Conservation (phyloP, 2,888 invertebrate genomes). For the Azorinus chamasolen region DNA sequence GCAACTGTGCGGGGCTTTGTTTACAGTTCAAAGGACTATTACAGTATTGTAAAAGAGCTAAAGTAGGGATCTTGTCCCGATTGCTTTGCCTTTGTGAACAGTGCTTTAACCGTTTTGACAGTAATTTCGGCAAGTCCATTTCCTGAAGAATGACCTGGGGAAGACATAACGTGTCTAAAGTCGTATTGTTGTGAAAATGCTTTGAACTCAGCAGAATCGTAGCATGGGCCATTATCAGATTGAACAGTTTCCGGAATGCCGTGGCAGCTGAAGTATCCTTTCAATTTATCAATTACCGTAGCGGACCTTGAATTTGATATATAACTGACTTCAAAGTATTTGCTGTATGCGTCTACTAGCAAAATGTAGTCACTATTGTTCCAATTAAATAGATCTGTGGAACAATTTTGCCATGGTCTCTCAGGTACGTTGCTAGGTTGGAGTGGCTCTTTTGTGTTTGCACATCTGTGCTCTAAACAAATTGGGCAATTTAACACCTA, state of each 20-base stretch:
- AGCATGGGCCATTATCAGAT: too few relatives aligned
- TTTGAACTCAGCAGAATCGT: too few relatives aligned
- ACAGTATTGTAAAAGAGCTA: constrained; percentile 53
- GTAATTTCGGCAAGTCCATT: too few relatives aligned
- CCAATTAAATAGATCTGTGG: constrained; percentile 58
- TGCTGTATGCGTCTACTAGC: too few relatives aligned
- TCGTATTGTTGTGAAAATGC: constrained; percentile 51
- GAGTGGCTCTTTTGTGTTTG: constrained; percentile 50
- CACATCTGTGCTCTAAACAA: constrained; percentile 44
- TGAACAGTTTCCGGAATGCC: too few relatives aligned
- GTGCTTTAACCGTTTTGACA: constrained; percentile 58
- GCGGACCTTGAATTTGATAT: too few relatives aligned
- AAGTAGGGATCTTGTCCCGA: not conserved
- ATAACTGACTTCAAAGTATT: too few relatives aligned
- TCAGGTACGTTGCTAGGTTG: constrained; percentile 35
- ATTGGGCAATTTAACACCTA: constrained; percentile 28
- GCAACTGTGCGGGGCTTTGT: constrained; percentile 46
- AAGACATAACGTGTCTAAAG: constrained; percentile 56
- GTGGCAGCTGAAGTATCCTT: too few relatives aligned
- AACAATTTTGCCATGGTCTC: constrained; percentile 50
- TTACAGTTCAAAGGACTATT: constrained; percentile 39
- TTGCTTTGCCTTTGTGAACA: constrained; percentile 45
- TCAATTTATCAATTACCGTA: too few relatives aligned
- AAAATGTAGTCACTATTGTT: constrained; percentile 46
- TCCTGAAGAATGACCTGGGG: constrained; percentile 50